Evolutionary conservation across 1,140 invertebrate species (phyloP).

Genomic region (Formica selysi): DNA sequence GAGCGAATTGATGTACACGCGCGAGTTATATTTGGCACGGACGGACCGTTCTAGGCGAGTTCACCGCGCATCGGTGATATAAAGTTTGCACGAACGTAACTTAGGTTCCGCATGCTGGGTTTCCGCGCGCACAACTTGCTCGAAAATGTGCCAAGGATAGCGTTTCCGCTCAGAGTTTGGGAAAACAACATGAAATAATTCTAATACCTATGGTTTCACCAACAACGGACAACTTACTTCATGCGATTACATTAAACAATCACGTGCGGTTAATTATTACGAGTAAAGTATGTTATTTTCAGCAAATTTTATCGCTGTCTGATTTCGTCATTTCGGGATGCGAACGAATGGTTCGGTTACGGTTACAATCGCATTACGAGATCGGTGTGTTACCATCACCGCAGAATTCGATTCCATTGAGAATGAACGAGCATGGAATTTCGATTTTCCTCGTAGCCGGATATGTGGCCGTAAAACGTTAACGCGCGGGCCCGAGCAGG

Average conservation of each 20-base stretch:
- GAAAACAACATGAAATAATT: constrained; percentile 26
- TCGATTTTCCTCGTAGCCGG: constrained; percentile 80
- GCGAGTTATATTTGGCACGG: constrained; percentile 48
- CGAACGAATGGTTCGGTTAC: constrained; percentile 18
- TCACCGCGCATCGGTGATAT: constrained; percentile 22
- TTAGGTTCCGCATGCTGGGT: constrained; percentile 41
- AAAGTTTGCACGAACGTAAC: constrained; percentile 52
- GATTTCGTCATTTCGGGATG: constrained; percentile 21
- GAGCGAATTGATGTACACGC: constrained; percentile 53
- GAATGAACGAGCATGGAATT: constrained; percentile 84
- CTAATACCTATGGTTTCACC: too few species aligned
- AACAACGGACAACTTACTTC: not conserved
- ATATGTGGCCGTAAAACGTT: constrained; percentile 81
- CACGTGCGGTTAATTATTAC: not conserved
- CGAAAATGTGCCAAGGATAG: constrained; percentile 53
- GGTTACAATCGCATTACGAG: constrained; percentile 67
- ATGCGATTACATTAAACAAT: not conserved
- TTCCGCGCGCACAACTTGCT: constrained; percentile 22
- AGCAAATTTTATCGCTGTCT: constrained; percentile 1
- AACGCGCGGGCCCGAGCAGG: constrained; percentile 79
- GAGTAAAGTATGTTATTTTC: not conserved
- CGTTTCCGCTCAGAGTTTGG: not conserved
- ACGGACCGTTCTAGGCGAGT: constrained; percentile 25
- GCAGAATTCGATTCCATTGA: constrained; percentile 81
- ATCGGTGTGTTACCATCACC: constrained; percentile 19